Percentiles rank a stretch among this genome's conserved stretches.
Conservation (phyloP, 2,797 vertebrate genomes). For the Odontamblyopus lacepedii region DNA sequence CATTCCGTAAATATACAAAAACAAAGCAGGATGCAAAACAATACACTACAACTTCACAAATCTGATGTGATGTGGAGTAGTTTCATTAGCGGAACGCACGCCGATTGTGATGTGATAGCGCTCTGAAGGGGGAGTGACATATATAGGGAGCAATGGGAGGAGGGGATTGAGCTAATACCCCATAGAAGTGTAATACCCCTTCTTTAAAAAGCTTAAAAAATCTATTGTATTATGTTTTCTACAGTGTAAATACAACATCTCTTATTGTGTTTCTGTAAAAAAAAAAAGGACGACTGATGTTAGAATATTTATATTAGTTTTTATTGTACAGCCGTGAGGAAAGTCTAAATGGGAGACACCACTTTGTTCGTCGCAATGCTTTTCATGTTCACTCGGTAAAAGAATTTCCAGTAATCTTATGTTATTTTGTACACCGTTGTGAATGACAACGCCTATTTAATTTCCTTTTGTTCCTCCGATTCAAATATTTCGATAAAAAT, state of each 20-base stretch:
- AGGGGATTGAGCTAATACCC: too few relatives aligned
- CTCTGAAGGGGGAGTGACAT: too few relatives aligned
- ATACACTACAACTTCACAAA: too few relatives aligned
- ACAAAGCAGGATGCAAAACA: too few relatives aligned
- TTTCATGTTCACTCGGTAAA: slow-evolving; percentile 30
- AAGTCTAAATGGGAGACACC: slow-evolving; percentile 58
- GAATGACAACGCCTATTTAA: not conserved
- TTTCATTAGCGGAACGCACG: too few relatives aligned
- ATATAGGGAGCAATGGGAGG: too few relatives aligned
- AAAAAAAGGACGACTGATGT: slow-evolving; percentile 31
- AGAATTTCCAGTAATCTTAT: slow-evolving; percentile 29
- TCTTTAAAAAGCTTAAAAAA: slow-evolving; percentile 14
- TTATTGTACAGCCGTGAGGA: slow-evolving; percentile 46
- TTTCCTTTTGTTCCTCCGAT: not conserved
- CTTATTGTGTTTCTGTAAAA: slow-evolving; percentile 56
- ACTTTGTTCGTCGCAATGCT: slow-evolving; percentile 34
- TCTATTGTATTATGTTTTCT: slow-evolving; percentile 71
- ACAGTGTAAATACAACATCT: slow-evolving; percentile 73
- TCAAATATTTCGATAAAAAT: not conserved
- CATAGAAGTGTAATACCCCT: too few relatives aligned
- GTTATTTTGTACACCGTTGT: not conserved
- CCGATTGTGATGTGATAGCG: too few relatives aligned
- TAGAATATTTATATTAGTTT: slow-evolving; percentile 73
- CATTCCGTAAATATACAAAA: too few relatives aligned
- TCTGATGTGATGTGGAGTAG: too few relatives aligned